Evolutionary conservation across 2,888 invertebrate species (phyloP).

Genomic region (Theodoxus fluviatilis): DNA sequence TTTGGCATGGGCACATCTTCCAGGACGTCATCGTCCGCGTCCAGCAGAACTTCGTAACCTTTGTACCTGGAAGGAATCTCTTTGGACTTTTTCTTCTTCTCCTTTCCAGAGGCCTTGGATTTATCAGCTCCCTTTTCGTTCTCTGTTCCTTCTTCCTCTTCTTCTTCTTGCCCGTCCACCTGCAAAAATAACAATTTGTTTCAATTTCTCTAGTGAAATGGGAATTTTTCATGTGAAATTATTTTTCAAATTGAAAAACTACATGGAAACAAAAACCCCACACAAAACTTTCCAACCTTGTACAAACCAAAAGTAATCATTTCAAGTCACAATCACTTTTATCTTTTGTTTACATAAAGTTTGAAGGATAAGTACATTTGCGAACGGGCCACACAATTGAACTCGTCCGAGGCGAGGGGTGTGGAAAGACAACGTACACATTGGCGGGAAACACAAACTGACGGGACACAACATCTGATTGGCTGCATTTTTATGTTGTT

Average conservation of each 20-base stretch:
- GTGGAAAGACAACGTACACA: too few species aligned
- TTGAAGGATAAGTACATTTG: too few species aligned
- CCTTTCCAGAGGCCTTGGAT: background rate
- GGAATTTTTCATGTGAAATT: too few species aligned
- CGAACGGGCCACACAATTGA: too few species aligned
- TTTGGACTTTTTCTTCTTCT: too few species aligned
- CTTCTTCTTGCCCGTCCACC: constrained; percentile 48
- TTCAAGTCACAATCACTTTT: background rate
- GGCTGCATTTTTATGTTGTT: too few species aligned
- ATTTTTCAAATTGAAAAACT: too few species aligned
- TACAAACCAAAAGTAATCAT: background rate
- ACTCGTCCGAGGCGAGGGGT: too few species aligned
- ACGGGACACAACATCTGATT: too few species aligned
- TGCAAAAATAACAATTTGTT: constrained; percentile 26
- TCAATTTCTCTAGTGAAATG: too few species aligned
- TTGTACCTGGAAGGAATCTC: constrained; percentile 43
- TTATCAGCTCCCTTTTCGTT: background rate
- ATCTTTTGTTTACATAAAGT: too few species aligned
- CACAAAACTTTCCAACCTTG: background rate
- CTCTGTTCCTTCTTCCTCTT: constrained; percentile 29
- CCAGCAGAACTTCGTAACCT: constrained; percentile 55
- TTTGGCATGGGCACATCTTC: constrained; percentile 43
- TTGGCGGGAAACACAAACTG: too few species aligned
- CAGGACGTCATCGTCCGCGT: constrained; percentile 47
- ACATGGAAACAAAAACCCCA: background rate